Percentiles rank a stretch among this genome's conserved stretches.
phyloP scores from a whole-genome alignment of 1,140 invertebrate genomes.

The Mactra quadrangularis region DNA sequence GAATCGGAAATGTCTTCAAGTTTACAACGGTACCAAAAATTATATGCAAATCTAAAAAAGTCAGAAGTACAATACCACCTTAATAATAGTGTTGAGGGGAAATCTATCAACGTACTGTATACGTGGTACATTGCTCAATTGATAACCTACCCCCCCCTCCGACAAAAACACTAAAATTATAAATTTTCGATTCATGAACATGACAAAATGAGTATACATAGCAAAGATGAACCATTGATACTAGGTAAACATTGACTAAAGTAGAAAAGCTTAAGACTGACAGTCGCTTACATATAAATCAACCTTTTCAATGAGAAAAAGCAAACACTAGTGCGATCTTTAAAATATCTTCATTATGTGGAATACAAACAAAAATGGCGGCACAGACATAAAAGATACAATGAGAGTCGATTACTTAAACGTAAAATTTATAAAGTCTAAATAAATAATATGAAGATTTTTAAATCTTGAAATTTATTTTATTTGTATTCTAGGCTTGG shows the following conservation, averaged over 20 bases:
- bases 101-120: too few species aligned
- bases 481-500: background rate
- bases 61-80: too few species aligned
- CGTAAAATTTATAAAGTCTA: background rate
- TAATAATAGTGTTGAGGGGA: too few species aligned
- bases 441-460: background rate
- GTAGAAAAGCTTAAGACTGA: background rate
- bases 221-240: background rate
- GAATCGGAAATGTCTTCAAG: too few species aligned
- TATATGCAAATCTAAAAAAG: too few species aligned
- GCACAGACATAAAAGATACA: constrained; percentile 6
- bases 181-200: background rate
- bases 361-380: background rate
- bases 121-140: background rate
- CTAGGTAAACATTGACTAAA: background rate
- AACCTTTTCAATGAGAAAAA: background rate
- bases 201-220: background rate
- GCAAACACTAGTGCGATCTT: background rate
- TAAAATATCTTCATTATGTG: constrained; percentile 1
- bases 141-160: background rate
- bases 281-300: constrained; percentile 37
- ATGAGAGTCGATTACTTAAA: constrained; percentile 18
- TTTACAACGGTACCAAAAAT: too few species aligned
- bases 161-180: background rate
- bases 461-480: background rate